Percentiles rank a stretch among this genome's conserved stretches.
Conservation (phyloP, 2,113 vertebrate species). For the Scatophagus argus region DNA sequence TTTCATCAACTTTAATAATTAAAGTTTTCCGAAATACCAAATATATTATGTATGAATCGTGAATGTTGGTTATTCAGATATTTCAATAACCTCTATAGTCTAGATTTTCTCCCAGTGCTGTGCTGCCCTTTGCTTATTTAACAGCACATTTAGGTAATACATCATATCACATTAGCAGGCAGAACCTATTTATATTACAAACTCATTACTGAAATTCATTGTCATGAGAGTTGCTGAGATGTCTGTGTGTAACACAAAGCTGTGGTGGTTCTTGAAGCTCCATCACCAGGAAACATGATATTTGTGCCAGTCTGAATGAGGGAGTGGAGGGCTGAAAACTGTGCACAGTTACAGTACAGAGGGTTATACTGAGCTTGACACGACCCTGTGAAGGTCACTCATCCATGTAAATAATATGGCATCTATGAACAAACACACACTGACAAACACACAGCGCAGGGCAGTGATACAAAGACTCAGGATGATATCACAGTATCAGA, state of each 20-base stretch:
- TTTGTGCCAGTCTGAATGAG: slow-evolving; percentile 28
- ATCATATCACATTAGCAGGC: slow-evolving; percentile 26
- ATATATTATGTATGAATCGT: neutral
- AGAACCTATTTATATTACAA: slow-evolving; percentile 52
- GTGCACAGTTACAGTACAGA: slow-evolving; percentile 32
- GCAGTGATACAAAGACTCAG: slow-evolving; percentile 26
- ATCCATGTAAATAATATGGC: slow-evolving; percentile 61
- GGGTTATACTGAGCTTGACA: slow-evolving; percentile 63
- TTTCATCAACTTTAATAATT: neutral
- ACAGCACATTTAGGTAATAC: too few relatives aligned
- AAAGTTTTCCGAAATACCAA: neutral
- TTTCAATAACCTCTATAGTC: neutral
- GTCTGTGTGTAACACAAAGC: slow-evolving; percentile 47
- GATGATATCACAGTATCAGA: slow-evolving; percentile 33
- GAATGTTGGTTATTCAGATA: neutral
- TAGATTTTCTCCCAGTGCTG: slow-evolving; percentile 1
- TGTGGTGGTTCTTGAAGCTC: slow-evolving; percentile 31
- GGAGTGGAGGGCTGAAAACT: slow-evolving; percentile 22
- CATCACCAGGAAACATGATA: slow-evolving; percentile 32
- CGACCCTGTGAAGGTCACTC: slow-evolving; percentile 71
- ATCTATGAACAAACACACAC: slow-evolving; percentile 39
- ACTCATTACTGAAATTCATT: slow-evolving; percentile 7
- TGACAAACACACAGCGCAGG: neutral
- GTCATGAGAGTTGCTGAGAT: slow-evolving; percentile 34
- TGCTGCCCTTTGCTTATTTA: slow-evolving; percentile 29